These are phyloP conservation scores for Scaptomyza parva DNA, from an alignment of 2,888 invertebrate species.

Conservation along the genomic window DNA sequence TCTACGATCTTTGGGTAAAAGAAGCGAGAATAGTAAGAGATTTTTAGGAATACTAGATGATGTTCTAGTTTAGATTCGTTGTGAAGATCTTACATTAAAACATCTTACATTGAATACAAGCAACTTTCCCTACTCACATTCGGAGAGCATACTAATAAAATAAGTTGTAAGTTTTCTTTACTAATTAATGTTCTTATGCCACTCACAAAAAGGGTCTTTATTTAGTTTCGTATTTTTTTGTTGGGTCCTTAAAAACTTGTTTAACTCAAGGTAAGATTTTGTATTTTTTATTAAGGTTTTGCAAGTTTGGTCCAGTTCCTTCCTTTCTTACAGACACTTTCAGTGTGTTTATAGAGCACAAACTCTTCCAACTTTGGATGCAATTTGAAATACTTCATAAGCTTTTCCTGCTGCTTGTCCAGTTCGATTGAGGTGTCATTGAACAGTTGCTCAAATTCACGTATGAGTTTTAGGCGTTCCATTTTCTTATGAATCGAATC, in stretches of 20 bases:
- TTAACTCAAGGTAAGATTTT: constrained; percentile 22
- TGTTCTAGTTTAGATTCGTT: neutral
- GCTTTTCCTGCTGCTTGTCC: neutral
- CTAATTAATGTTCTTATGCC: constrained; percentile 1
- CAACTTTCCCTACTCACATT: neutral
- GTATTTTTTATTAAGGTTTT: neutral
- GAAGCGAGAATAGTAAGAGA: too few species aligned
- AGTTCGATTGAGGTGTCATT: constrained; percentile 22
- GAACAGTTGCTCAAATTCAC: constrained; percentile 24
- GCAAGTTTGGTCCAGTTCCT: constrained; percentile 5
- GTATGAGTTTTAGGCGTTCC: constrained; percentile 30
- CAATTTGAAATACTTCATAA: constrained; percentile 30
- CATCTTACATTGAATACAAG: too few species aligned
- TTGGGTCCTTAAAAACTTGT: constrained; percentile 16
- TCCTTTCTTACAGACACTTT: constrained; percentile 9
- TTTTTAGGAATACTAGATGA: too few species aligned
- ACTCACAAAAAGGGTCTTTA: neutral
- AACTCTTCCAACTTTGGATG: constrained; percentile 31
- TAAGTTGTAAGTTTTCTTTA: neutral
- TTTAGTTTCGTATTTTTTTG: constrained; percentile 18
- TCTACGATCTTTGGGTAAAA: too few species aligned
- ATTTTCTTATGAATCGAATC: constrained; percentile 13
- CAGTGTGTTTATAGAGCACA: constrained; percentile 17
- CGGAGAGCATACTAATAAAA: neutral
- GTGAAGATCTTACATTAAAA: neutral